Conservation (phyloP, 2,888 invertebrate species). For the Chymomyza caudatula region DNA sequence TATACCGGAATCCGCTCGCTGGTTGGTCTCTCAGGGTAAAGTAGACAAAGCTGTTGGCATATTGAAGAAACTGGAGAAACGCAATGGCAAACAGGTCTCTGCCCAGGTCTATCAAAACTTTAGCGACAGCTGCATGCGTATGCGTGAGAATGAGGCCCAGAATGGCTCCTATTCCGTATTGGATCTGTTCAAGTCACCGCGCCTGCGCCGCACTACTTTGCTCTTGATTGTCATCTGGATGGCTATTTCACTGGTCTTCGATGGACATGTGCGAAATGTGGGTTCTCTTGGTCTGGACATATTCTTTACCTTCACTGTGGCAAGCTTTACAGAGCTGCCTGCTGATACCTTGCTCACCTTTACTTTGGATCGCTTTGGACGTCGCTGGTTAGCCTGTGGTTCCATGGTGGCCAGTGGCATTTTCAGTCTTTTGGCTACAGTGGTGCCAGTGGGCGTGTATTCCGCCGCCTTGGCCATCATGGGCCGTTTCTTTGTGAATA, state of each 20-base stretch:
- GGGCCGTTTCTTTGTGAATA: conserved; percentile 91
- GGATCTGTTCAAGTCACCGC: conserved; percentile 88
- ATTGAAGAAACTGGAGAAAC: conserved; percentile 87
- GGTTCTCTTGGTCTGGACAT: conserved; percentile 89
- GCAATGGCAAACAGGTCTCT: conserved; percentile 87
- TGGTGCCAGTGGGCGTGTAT: conserved; percentile 85
- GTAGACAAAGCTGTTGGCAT: conserved; percentile 88
- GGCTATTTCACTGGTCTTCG: conserved; percentile 92
- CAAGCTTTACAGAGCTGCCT: conserved; percentile 89
- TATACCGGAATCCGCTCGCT: conserved; percentile 92
- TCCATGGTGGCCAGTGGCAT: conserved; percentile 89
- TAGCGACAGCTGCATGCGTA: conserved; percentile 82
- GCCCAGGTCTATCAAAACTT: conserved; percentile 87
- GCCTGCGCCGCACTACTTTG: conserved; percentile 86
- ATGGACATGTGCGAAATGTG: conserved; percentile 92
- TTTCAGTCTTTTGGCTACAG: conserved; percentile 87
- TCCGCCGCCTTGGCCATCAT: conserved; percentile 88
- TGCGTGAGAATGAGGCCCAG: conserved; percentile 84
- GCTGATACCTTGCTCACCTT: conserved; percentile 89
- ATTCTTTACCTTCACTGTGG: conserved; percentile 91
- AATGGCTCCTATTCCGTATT: conserved; percentile 87
- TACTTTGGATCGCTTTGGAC: conserved; percentile 86
- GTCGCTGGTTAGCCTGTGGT: conserved; percentile 90
- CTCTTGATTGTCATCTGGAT: conserved; percentile 92
- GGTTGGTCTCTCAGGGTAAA: conserved; percentile 92